Conservation (phyloP, 2,888 invertebrate genomes). For the Tribolium freemani region DNA sequence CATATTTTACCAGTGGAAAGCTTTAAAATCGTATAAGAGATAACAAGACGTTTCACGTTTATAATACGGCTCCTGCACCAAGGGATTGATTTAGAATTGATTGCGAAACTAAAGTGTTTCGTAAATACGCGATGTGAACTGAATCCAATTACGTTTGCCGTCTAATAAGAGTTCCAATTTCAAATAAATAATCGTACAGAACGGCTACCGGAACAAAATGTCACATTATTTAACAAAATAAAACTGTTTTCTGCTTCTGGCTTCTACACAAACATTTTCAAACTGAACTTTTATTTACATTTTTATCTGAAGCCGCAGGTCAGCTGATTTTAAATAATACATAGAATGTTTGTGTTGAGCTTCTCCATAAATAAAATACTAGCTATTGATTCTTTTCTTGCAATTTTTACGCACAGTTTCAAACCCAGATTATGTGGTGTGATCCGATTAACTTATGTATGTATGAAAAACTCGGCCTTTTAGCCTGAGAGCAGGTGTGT, state of each 20-base stretch:
- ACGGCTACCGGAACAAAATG: background rate
- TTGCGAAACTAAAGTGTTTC: conserved; percentile 40
- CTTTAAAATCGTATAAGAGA: conserved; percentile 13
- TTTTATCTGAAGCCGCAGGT: no score
- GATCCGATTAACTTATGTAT: conserved; percentile 11
- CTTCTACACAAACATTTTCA: no score
- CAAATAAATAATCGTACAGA: conserved; percentile 20
- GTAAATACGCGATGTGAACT: conserved; percentile 35
- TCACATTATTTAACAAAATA: no score
- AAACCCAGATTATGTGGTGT: conserved; percentile 8
- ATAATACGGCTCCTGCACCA: conserved; percentile 2
- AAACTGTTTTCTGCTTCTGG: no score
- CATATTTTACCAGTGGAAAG: conserved; percentile 15
- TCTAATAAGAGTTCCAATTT: conserved; percentile 25
- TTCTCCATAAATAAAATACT: background rate
- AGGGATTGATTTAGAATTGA: conserved; percentile 35
- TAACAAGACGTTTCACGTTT: conserved; percentile 33
- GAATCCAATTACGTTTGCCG: conserved; percentile 33
- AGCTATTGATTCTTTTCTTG: background rate
- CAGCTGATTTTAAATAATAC: no score
- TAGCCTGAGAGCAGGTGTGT: conserved; percentile 42
- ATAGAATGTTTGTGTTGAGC: no score
- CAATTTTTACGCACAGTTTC: background rate
- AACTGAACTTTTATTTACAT: no score
- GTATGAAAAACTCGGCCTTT: conserved; percentile 33